These are phyloP conservation scores for Tenualosa ilisha DNA, from an alignment of 2,797 vertebrate species.

Conservation along the genomic window DNA sequence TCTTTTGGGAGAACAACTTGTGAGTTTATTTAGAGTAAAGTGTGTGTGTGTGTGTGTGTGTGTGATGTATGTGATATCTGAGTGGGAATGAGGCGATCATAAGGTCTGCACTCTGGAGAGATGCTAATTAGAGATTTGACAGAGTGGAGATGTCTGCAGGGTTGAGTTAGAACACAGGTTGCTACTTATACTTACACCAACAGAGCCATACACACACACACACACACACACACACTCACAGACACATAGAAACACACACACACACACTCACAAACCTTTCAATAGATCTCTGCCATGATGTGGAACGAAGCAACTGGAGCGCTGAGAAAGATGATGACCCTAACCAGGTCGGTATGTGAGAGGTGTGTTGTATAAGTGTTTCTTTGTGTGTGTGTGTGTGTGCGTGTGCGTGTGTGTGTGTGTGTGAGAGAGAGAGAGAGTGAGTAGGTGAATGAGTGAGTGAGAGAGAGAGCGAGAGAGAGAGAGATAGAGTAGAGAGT, in stretches of 20 bases:
- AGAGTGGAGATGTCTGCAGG: neutral
- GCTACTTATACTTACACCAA: neutral
- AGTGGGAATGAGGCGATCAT: neutral
- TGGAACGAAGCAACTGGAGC: conserved; percentile 54
- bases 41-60: conserved; percentile 31
- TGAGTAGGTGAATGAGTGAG: neutral
- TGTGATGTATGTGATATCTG: neutral
- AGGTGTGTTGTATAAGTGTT: neutral
- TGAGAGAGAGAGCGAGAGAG: neutral
- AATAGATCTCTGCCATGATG: conserved; percentile 64
- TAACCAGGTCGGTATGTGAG: neutral
- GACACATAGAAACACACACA: neutral
- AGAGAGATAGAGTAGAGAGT: too few species aligned
- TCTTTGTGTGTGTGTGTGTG: neutral
- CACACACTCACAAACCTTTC: conserved; percentile 36
- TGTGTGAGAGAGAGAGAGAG: neutral
- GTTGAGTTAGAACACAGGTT: neutral
- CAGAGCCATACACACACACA: too few species aligned
- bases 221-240: neutral
- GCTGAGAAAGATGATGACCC: neutral
- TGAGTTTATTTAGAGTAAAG: neutral
- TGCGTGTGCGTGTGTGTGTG: neutral
- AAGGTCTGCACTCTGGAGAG: neutral
- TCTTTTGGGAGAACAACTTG: neutral
- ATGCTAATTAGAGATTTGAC: conserved; percentile 2